phyloP scores from a whole-genome alignment of 2,113 vertebrate genomes.

The Psittacus erithacus region DNA sequence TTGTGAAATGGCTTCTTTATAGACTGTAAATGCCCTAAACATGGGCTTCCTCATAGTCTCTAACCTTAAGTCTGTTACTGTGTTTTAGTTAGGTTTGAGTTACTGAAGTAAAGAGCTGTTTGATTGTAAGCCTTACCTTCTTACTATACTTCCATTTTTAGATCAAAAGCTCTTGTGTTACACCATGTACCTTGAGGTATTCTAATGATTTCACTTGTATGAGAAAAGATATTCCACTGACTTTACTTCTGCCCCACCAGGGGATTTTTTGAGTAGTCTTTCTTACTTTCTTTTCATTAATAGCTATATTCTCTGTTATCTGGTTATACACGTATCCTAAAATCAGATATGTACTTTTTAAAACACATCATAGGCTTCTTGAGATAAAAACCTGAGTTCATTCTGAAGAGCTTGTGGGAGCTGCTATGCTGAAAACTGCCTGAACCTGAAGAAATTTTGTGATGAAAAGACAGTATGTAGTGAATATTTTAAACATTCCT shows the following conservation, averaged over 20 bases:
- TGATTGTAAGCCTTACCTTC: not conserved
- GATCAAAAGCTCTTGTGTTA: not conserved
- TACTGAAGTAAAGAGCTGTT: not conserved
- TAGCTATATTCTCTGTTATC: not conserved
- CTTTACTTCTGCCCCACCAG: not conserved
- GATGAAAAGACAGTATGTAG: not conserved
- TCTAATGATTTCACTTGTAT: not conserved
- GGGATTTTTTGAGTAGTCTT: not conserved
- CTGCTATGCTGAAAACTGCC: not conserved
- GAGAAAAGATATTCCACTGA: not conserved
- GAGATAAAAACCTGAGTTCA: not conserved
- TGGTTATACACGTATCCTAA: not conserved
- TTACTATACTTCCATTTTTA: not conserved
- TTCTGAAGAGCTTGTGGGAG: not conserved
- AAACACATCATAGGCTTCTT: not conserved
- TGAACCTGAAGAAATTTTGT: not conserved
- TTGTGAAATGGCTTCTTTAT: not conserved
- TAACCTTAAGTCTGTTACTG: not conserved
- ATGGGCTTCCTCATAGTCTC: not conserved
- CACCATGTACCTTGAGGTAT: not conserved
- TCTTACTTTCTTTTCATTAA: not conserved
- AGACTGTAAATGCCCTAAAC: not conserved
- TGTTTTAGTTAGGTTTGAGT: not conserved
- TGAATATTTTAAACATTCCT: not conserved
- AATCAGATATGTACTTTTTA: not conserved